Percentiles rank a stretch among this genome's conserved stretches.
Conservation (phyloP, 2,888 invertebrate genomes). For the Andricus curvator region DNA sequence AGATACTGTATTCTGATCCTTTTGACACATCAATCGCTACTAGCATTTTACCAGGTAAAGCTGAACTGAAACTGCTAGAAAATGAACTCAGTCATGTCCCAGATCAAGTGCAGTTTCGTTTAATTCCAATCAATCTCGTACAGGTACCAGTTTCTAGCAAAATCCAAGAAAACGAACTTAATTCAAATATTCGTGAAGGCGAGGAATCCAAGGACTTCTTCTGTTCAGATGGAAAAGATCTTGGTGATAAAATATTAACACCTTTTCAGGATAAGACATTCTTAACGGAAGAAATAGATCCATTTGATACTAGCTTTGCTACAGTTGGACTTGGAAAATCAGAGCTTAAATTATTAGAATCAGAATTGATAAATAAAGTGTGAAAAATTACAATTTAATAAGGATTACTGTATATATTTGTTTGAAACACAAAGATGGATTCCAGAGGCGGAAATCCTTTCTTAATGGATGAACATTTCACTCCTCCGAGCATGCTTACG, state of each 20-base stretch:
- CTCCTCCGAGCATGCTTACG: slow-evolving; percentile 80
- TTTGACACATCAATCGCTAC: slow-evolving; percentile 93
- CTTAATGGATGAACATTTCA: slow-evolving; percentile 84
- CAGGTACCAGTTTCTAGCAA: slow-evolving; percentile 48
- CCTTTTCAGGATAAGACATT: slow-evolving; percentile 70
- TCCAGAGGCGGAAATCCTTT: slow-evolving; percentile 87
- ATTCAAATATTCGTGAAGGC: slow-evolving; percentile 79
- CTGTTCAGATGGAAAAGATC: slow-evolving; percentile 80
- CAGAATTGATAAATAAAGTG: slow-evolving; percentile 82
- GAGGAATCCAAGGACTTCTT: slow-evolving; percentile 76
- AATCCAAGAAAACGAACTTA: slow-evolving; percentile 77
- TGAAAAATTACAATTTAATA: not conserved
- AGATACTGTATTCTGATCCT: slow-evolving; percentile 84
- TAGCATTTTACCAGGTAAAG: slow-evolving; percentile 87
- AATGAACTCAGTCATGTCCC: slow-evolving; percentile 85
- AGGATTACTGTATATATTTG: not conserved
- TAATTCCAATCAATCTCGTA: slow-evolving; percentile 60
- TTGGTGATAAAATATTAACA: slow-evolving; percentile 77
- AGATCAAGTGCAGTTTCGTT: slow-evolving; percentile 69
- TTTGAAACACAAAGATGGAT: slow-evolving; percentile 79
- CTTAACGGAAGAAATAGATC: slow-evolving; percentile 82
- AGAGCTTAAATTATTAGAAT: slow-evolving; percentile 88
- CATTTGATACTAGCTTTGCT: slow-evolving; percentile 92
- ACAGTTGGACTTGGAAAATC: slow-evolving; percentile 87
- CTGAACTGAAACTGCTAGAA: slow-evolving; percentile 88